phyloP scores from a whole-genome alignment of 2,797 vertebrate species.

The Manis javanica region DNA sequence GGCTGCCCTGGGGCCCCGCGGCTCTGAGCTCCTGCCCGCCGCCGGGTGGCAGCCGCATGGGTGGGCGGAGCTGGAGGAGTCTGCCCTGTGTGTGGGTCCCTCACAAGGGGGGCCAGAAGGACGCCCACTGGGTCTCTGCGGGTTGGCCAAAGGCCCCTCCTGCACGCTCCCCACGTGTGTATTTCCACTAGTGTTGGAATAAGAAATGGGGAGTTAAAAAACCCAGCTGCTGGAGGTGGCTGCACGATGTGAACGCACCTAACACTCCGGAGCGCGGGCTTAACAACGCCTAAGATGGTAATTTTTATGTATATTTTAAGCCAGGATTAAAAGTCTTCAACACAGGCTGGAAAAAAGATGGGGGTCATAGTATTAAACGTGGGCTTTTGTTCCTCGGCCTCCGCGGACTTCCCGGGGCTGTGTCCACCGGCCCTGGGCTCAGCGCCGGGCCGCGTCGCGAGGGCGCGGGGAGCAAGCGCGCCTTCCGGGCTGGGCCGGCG shows the following conservation, averaged over 20 bases:
- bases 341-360: background rate
- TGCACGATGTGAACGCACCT: rapidly evolving
- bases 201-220: background rate
- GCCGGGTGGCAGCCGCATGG: rapidly evolving
- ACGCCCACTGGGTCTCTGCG: too few species aligned
- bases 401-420: background rate
- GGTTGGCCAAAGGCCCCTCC: too few species aligned
- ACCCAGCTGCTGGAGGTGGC: too few species aligned
- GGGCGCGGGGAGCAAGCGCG: rapidly evolving
- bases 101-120: too few species aligned
- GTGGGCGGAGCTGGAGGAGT: background rate
- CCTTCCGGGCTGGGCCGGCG: rapidly evolving
- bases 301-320: background rate
- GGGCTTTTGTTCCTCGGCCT: background rate
- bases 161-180: background rate
- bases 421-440: too few species aligned
- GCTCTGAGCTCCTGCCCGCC: background rate
- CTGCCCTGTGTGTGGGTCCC: too few species aligned
- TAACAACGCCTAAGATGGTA: rapidly evolving
- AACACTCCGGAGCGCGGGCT: rapidly evolving
- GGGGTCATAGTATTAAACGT: background rate
- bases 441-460: background rate
- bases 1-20: background rate
- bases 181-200: background rate
- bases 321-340: background rate